A percentile compares a stretch with the other conserved stretches of the same genome.
Conservation (phyloP, 2,888 invertebrate species). For the Parasteatoda lunata region DNA sequence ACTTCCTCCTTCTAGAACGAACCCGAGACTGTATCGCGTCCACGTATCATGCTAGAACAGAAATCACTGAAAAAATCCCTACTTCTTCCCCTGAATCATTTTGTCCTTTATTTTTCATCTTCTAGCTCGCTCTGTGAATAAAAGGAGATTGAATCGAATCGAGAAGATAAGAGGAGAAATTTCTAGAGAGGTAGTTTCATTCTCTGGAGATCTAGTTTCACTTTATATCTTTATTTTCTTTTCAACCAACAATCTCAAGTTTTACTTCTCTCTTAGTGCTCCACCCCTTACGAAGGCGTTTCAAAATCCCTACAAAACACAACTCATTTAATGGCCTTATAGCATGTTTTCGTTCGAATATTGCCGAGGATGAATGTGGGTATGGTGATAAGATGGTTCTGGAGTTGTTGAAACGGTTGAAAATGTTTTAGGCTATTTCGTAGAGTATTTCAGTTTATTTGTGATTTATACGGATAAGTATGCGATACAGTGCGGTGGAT, state of each 20-base stretch:
- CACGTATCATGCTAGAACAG: background rate
- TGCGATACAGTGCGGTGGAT: too few relatives aligned
- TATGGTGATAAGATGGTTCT: too few relatives aligned
- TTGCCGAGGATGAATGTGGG: background rate
- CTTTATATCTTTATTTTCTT: slow-evolving; percentile 9
- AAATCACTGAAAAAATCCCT: background rate
- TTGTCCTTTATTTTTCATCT: slow-evolving; percentile 8
- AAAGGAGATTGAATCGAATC: slow-evolving; percentile 52
- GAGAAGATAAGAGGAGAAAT: slow-evolving; percentile 34
- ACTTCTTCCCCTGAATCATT: background rate
- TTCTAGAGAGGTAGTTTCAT: slow-evolving; percentile 16
- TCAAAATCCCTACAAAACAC: slow-evolving; percentile 18
- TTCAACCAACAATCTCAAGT: background rate
- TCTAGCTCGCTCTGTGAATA: background rate
- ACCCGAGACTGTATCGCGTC: background rate
- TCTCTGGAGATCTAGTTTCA: slow-evolving; percentile 37
- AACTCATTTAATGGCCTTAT: slow-evolving; percentile 47
- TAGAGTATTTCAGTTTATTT: too few relatives aligned
- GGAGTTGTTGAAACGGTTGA: too few relatives aligned
- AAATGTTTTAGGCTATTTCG: too few relatives aligned
- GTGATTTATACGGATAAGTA: too few relatives aligned
- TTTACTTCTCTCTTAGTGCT: background rate
- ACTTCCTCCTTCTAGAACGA: background rate
- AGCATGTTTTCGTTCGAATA: slow-evolving; percentile 7
- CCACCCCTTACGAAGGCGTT: background rate